Evolutionary conservation across 2,888 invertebrate genomes (phyloP).

Genomic region (Drosophila rubida): DNA sequence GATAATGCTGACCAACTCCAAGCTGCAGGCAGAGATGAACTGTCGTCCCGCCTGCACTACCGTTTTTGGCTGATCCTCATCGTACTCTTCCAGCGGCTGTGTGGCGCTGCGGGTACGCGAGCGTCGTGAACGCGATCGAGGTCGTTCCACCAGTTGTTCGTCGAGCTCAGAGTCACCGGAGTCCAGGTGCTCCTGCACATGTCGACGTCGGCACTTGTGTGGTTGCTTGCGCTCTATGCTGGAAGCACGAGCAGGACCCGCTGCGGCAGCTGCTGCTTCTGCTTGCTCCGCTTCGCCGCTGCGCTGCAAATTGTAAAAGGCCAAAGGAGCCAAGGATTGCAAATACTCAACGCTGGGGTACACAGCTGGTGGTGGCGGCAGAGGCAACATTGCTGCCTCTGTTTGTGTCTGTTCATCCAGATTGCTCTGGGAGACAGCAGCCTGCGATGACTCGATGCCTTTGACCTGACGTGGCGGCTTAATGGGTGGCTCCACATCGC

Average conservation of each 20-base stretch:
- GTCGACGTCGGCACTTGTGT: conserved; percentile 86
- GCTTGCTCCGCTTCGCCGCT: conserved; percentile 83
- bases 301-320: conserved; percentile 85
- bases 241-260: conserved; percentile 27
- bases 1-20: conserved; percentile 88
- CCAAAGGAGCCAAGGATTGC: conserved; percentile 86
- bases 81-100: conserved; percentile 83
- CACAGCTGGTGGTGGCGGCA: conserved; percentile 85
- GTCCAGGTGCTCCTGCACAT: conserved; percentile 82
- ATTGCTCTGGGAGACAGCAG: conserved; percentile 44
- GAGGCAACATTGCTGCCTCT: conserved; percentile 85
- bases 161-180: conserved; percentile 83
- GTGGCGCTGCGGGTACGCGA: conserved; percentile 81
- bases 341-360: conserved; percentile 85
- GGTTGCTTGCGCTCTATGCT: conserved; percentile 77
- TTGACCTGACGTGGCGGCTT: conserved; percentile 79
- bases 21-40: conserved; percentile 89
- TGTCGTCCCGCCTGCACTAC: conserved; percentile 90
- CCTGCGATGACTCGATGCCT: conserved; percentile 37
- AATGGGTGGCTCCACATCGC: conserved; percentile 67
- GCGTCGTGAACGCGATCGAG: conserved; percentile 84
- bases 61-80: conserved; percentile 86
- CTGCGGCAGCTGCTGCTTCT: conserved; percentile 41
- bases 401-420: conserved; percentile 82
- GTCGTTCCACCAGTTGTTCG: conserved; percentile 86